These are phyloP conservation scores for Arnoldichthys spilopterus DNA, from an alignment of 2,797 vertebrate species.

Conservation along the genomic window DNA sequence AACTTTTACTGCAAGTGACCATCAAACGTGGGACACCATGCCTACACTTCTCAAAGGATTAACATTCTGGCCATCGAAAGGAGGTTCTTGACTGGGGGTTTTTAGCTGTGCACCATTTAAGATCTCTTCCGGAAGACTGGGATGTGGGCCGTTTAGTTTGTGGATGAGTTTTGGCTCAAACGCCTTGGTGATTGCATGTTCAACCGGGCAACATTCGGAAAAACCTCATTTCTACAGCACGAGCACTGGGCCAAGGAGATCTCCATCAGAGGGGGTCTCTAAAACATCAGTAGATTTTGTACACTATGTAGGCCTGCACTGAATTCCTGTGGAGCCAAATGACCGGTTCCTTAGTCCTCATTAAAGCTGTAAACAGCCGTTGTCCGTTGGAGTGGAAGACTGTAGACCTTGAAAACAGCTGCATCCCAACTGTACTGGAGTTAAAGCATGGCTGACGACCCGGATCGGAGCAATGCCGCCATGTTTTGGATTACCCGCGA, in stretches of 20 bases:
- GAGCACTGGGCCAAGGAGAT: no score
- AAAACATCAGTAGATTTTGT: no score
- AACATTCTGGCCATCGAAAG: background rate
- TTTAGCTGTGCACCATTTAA: background rate
- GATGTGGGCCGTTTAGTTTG: no score
- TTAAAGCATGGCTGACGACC: background rate
- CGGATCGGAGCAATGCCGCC: background rate
- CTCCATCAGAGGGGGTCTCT: no score
- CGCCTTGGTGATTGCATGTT: no score
- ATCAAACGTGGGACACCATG: background rate
- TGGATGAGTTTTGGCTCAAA: background rate
- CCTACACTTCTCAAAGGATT: background rate
- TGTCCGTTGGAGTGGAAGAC: background rate
- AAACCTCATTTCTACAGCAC: no score
- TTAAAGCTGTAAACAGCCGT: background rate
- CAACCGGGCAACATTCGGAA: no score
- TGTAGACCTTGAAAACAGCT: background rate
- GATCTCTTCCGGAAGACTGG: background rate
- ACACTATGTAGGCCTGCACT: background rate
- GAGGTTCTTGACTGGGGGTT: background rate
- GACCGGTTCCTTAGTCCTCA: background rate
- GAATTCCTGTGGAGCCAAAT: background rate
- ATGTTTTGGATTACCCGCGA: background rate
- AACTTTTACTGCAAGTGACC: background rate
- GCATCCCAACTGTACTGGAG: background rate